Conservation (phyloP, 2,113 vertebrate genomes). For the Pedionomus torquatus region DNA sequence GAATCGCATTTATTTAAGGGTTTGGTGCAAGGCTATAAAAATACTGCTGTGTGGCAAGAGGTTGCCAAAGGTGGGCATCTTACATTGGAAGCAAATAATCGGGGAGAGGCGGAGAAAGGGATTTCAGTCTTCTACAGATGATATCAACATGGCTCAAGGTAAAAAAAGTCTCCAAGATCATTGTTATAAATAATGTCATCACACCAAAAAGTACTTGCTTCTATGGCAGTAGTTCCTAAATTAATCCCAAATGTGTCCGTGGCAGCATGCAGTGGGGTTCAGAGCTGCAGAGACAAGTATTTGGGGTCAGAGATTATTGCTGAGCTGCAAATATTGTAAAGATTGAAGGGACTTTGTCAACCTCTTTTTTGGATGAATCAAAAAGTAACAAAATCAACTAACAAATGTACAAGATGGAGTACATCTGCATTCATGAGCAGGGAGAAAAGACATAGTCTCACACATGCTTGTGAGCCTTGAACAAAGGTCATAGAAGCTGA, state of each 20-base stretch:
- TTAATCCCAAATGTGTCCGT: background rate
- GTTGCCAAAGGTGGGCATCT: background rate
- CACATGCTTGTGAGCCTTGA: background rate
- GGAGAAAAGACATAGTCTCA: background rate
- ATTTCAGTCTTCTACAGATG: background rate
- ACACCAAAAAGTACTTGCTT: background rate
- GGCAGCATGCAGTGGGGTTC: background rate
- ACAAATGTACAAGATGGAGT: background rate
- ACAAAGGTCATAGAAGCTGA: background rate
- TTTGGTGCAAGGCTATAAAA: background rate
- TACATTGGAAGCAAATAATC: background rate
- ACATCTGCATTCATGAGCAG: background rate
- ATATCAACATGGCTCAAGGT: background rate
- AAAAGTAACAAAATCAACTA: background rate
- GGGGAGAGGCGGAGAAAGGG: background rate
- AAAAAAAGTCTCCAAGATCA: background rate
- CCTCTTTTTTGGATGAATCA: background rate
- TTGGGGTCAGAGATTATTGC: background rate
- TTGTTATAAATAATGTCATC: background rate
- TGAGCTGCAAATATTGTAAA: background rate
- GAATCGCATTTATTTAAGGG: background rate
- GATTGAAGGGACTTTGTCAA: background rate
- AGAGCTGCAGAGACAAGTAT: background rate
- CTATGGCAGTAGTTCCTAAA: background rate
- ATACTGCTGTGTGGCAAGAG: background rate